phyloP scores from a whole-genome alignment of 2,888 invertebrate species.

The Notodonta ziczac region DNA sequence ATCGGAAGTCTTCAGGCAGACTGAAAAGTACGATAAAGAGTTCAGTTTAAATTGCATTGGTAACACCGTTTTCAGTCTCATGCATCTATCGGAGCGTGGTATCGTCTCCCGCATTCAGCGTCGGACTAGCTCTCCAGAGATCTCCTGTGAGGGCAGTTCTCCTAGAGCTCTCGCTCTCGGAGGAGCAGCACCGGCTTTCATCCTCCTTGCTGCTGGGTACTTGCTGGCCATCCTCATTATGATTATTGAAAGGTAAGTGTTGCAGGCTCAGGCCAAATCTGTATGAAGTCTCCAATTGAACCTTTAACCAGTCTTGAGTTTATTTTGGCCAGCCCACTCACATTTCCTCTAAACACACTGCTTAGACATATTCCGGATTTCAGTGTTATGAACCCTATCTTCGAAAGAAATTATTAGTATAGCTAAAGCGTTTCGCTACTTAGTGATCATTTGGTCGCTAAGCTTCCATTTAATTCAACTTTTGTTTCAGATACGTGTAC shows the following conservation, averaged over 20 bases:
- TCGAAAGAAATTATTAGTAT: too few species aligned
- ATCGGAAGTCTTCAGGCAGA: too few species aligned
- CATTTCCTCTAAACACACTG: too few species aligned
- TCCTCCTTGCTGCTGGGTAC: constrained; percentile 61
- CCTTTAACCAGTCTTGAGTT: too few species aligned
- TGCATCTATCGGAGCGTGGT: constrained; percentile 63
- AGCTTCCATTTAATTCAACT: background rate
- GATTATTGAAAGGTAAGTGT: constrained; percentile 58
- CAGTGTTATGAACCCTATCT: too few species aligned
- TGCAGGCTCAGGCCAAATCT: background rate
- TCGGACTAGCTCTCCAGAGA: constrained; percentile 40
- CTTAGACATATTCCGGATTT: too few species aligned
- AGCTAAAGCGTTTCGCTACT: too few species aligned
- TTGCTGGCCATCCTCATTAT: constrained; percentile 51
- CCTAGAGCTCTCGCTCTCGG: constrained; percentile 70
- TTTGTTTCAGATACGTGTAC: background rate
- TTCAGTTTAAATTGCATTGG: background rate
- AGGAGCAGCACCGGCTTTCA: constrained; percentile 73
- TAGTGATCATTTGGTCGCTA: too few species aligned
- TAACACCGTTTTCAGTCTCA: constrained; percentile 47
- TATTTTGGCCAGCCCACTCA: too few species aligned
- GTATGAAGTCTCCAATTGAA: too few species aligned
- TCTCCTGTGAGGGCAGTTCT: constrained; percentile 62
- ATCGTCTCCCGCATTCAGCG: constrained; percentile 57
- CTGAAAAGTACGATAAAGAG: too few species aligned